Percentiles rank a stretch among this genome's conserved stretches.
These are phyloP conservation scores for Euwallacea fornicatus DNA, from an alignment of 1,140 invertebrate genomes.

Conservation along the genomic window DNA sequence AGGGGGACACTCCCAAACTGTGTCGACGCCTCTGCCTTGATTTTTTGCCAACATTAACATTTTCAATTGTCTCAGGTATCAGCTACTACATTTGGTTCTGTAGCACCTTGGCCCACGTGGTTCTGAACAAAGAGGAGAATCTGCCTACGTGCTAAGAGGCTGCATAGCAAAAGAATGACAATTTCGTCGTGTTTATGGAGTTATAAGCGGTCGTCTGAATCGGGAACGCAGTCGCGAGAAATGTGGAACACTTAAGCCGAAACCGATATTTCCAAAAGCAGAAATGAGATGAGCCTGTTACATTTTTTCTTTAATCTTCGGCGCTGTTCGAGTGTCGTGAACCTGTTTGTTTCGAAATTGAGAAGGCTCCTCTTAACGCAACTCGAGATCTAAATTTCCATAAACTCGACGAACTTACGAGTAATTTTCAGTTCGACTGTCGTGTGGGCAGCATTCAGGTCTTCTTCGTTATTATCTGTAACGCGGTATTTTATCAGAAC, in stretches of 20 bases:
- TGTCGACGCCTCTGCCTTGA: slow-evolving; percentile 5
- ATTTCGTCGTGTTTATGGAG: too few species aligned
- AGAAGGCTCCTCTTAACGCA: slow-evolving; percentile 20
- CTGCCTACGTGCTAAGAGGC: too few species aligned
- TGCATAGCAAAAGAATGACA: too few species aligned
- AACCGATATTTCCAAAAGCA: slow-evolving; percentile 27
- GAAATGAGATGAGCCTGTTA: slow-evolving; percentile 28
- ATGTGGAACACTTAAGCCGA: slow-evolving; percentile 9
- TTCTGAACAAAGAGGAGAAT: too few species aligned
- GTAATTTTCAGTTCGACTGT: neutral
- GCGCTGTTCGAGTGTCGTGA: slow-evolving; percentile 14
- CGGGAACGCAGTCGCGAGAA: neutral
- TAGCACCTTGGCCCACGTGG: slow-evolving; percentile 8
- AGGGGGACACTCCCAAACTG: neutral
- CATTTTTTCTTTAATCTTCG: slow-evolving; percentile 29
- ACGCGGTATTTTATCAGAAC: too few species aligned
- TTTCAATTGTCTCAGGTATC: slow-evolving; percentile 9
- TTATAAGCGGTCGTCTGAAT: too few species aligned
- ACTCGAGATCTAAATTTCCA: slow-evolving; percentile 24
- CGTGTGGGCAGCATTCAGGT: neutral
- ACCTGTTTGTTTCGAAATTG: slow-evolving; percentile 35
- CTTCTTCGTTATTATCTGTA: too few species aligned
- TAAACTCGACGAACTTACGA: slow-evolving; percentile 17
- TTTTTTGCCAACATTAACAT: slow-evolving; percentile 12
- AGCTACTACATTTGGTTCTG: slow-evolving; percentile 6